A percentile compares a stretch with the other conserved stretches of the same genome.
Evolutionary conservation across 2,113 vertebrate genomes (phyloP).

Genomic region (Epinephelus fuscoguttatus): DNA sequence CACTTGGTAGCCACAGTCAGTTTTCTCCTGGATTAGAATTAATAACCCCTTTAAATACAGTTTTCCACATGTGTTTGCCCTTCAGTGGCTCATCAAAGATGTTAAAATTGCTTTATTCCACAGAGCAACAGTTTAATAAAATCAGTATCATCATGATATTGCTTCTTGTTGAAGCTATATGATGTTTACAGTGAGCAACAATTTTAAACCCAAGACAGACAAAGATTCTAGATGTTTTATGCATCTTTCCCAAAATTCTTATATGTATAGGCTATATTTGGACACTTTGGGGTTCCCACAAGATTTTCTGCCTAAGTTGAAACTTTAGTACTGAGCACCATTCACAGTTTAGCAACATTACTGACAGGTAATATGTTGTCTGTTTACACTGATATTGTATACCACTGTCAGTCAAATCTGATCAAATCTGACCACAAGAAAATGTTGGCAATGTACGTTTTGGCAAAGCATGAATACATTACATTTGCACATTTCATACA

Average conservation of each 20-base stretch:
- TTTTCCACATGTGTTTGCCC: neutral
- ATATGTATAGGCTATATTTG: neutral
- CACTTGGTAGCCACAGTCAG: neutral
- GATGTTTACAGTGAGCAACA: no score
- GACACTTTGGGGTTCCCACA: neutral
- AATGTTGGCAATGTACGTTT: no score
- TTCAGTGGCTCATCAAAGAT: neutral
- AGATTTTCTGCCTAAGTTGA: neutral
- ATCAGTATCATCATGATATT: neutral
- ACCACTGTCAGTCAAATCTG: neutral
- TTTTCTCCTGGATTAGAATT: slow-evolving; percentile 18
- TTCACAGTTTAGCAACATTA: neutral
- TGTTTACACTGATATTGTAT: no score
- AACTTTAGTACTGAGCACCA: neutral
- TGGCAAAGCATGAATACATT: no score
- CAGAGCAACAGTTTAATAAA: neutral
- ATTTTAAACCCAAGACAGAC: no score
- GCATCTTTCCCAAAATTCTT: neutral
- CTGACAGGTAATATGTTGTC: neutral
- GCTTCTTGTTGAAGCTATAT: neutral
- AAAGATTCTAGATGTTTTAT: neutral
- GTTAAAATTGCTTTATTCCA: neutral
- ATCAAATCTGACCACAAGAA: neutral
- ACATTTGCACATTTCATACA: no score
- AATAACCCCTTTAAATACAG: slow-evolving; percentile 7